These are phyloP conservation scores for Ovibos moschatus DNA, from an alignment of 2,113 vertebrate species.

Conservation along the genomic window DNA sequence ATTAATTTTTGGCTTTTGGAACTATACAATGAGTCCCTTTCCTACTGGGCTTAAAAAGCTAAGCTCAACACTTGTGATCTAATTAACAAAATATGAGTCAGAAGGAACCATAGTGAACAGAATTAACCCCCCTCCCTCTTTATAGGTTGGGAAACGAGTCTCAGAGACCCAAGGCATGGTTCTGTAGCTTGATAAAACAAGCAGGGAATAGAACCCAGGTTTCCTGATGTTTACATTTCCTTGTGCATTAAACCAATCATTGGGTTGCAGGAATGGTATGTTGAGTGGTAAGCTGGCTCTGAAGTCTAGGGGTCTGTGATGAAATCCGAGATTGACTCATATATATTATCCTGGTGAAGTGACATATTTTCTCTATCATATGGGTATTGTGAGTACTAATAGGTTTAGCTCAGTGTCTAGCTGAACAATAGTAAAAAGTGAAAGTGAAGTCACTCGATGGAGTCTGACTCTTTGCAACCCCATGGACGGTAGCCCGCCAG, in stretches of 20 bases:
- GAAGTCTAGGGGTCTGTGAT: neutral
- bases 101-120: neutral
- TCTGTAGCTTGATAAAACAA: conserved; percentile 26
- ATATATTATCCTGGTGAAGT: neutral
- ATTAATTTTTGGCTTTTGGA: neutral
- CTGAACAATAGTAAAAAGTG: neutral
- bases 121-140: neutral
- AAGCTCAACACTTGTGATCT: neutral
- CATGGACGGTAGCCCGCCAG: neutral
- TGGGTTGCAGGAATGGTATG: neutral
- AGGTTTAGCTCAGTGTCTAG: neutral
- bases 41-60: neutral
- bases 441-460: neutral
- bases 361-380: neutral
- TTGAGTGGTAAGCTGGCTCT: neutral
- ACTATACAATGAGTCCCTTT: neutral
- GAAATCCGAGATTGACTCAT: neutral
- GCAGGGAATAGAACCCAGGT: neutral
- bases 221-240: neutral
- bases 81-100: neutral
- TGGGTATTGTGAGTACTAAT: neutral
- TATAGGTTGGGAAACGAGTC: neutral
- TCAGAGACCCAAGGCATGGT: neutral
- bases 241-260: neutral
- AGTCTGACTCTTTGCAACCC: neutral